phyloP scores from a whole-genome alignment of 1,140 invertebrate species.

The Heliothis virescens region DNA sequence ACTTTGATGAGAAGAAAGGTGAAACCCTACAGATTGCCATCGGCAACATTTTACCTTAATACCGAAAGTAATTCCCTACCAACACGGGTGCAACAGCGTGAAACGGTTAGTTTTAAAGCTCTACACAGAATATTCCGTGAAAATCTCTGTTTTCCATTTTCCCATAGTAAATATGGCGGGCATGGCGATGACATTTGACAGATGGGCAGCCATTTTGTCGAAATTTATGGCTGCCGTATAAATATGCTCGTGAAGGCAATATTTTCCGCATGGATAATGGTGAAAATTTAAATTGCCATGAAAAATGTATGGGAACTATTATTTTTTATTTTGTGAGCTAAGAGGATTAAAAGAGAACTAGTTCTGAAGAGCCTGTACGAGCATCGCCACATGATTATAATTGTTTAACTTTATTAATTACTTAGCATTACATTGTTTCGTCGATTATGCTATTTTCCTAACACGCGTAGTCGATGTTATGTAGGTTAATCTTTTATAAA shows the following conservation, averaged over 20 bases:
- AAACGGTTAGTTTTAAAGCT: neutral
- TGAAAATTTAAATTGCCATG: neutral
- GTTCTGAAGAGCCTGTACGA: too few species aligned
- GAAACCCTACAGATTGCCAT: too few species aligned
- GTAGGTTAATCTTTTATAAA: neutral
- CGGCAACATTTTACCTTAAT: too few species aligned
- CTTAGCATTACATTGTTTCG: neutral
- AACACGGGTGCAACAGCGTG: too few species aligned
- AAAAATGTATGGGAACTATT: neutral
- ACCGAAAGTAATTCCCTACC: too few species aligned
- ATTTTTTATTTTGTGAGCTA: neutral
- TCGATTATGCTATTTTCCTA: neutral
- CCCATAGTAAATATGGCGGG: neutral
- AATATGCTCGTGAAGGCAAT: neutral
- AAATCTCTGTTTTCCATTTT: neutral
- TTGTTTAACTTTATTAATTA: neutral
- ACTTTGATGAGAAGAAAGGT: too few species aligned
- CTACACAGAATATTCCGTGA: neutral
- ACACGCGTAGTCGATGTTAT: neutral
- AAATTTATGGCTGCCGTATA: conserved; percentile 9
- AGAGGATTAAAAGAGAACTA: neutral
- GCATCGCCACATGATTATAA: neutral
- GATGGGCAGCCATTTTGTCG: conserved; percentile 1
- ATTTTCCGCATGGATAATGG: neutral
- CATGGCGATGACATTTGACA: conserved; percentile 11